These are phyloP conservation scores for Callosobruchus maculatus DNA, from an alignment of 2,888 invertebrate genomes.

Conservation along the genomic window DNA sequence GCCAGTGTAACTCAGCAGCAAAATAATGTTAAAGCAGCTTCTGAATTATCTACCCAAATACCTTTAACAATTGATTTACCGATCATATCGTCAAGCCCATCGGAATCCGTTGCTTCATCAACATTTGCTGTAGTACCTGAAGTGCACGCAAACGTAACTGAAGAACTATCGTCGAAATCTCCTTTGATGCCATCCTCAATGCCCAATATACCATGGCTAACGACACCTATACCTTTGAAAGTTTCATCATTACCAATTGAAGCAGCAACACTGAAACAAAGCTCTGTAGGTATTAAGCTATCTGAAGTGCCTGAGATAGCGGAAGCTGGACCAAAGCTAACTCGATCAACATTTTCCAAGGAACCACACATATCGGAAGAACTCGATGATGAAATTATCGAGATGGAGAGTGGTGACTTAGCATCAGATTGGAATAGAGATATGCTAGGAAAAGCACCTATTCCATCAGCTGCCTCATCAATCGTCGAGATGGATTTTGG, in stretches of 20 bases:
- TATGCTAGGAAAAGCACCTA: background rate
- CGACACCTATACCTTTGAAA: background rate
- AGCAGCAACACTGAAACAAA: background rate
- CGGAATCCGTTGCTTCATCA: no score
- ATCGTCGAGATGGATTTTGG: background rate
- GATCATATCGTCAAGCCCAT: no score
- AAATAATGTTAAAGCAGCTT: no score
- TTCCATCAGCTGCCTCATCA: background rate
- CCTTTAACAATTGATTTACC: no score
- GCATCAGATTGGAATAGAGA: background rate
- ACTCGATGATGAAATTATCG: background rate
- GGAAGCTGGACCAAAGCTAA: background rate
- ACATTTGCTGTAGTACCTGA: no score
- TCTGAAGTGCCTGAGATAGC: background rate
- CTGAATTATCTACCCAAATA: no score
- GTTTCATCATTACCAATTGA: background rate
- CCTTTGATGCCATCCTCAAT: background rate
- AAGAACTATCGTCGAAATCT: background rate
- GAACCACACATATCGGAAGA: background rate
- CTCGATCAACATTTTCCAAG: background rate
- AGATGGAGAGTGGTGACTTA: background rate
- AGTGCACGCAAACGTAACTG: background rate
- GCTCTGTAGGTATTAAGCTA: background rate
- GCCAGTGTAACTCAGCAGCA: no score
- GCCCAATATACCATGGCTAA: background rate